Conservation (phyloP, 2,797 vertebrate species). For the Lerista edwardsae region DNA sequence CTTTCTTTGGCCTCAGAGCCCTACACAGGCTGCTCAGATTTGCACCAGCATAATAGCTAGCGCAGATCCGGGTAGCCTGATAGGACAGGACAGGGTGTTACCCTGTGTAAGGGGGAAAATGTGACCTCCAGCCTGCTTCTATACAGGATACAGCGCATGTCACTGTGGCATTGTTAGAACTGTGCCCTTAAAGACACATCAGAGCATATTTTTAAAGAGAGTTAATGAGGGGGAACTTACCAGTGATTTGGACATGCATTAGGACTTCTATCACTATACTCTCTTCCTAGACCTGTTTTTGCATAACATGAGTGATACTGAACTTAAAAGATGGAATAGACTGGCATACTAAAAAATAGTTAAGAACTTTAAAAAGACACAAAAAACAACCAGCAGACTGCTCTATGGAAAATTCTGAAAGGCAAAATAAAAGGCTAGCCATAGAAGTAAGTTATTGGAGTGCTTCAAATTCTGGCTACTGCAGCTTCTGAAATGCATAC, state of each 20-base stretch:
- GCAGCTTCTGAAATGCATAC: neutral
- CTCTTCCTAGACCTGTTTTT: neutral
- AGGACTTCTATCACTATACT: neutral
- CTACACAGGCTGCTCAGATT: no score
- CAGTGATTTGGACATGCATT: neutral
- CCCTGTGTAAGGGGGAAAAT: no score
- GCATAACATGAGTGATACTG: neutral
- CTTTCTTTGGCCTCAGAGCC: no score
- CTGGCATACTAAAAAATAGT: neutral
- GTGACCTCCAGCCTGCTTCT: no score
- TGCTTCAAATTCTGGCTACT: neutral
- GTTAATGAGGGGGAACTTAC: neutral
- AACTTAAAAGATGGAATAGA: neutral
- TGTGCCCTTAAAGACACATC: neutral
- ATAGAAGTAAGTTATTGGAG: neutral
- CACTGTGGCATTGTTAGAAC: no score
- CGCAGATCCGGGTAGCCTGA: no score
- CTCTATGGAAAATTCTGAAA: neutral
- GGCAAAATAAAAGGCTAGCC: neutral
- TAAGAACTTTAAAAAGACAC: neutral
- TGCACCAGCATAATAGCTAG: no score
- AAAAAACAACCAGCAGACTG: neutral
- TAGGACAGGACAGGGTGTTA: no score
- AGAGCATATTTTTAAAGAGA: neutral
- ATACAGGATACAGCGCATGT: no score